Conservation (phyloP, 35 echinoderm and acorn worm species). For the Ptychodera flava region DNA sequence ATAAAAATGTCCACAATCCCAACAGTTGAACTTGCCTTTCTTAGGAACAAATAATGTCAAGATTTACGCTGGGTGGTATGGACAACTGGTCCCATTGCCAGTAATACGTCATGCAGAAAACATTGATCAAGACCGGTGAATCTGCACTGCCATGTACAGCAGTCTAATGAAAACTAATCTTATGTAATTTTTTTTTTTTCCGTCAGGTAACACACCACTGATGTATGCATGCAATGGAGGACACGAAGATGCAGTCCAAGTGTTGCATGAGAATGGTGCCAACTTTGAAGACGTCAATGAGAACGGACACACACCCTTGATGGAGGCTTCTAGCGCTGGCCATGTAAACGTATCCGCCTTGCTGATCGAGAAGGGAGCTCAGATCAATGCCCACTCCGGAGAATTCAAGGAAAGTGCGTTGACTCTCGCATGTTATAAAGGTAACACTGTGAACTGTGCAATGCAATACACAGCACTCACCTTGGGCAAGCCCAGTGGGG, state of each 20-base stretch:
- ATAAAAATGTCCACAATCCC: no score
- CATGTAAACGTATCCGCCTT: slow-evolving; percentile 82
- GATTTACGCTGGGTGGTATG: no score
- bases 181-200: no score
- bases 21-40: no score
- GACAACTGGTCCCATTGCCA: no score
- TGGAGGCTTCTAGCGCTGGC: slow-evolving; percentile 90
- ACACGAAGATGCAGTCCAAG: slow-evolving; percentile 75
- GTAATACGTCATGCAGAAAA: no score
- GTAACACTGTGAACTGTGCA: slow-evolving; percentile 22
- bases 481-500: no score
- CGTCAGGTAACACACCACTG: slow-evolving; percentile 74
- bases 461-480: no score
- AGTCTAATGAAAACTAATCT: no score
- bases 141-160: no score
- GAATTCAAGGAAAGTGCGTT: slow-evolving; percentile 98
- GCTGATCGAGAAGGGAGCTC: slow-evolving; percentile 71
- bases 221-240: slow-evolving; percentile 96
- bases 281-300: slow-evolving; percentile 97
- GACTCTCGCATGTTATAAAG: slow-evolving; percentile 94
- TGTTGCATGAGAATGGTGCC: slow-evolving; percentile 69
- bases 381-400: slow-evolving; percentile 89
- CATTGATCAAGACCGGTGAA: no score
- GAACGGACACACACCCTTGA: slow-evolving; percentile 93
- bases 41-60: no score